Evolutionary conservation across 2,113 vertebrate species (phyloP), one percentile per base, ranked within the genome.

Genomic region (Limanda limanda): DNA sequence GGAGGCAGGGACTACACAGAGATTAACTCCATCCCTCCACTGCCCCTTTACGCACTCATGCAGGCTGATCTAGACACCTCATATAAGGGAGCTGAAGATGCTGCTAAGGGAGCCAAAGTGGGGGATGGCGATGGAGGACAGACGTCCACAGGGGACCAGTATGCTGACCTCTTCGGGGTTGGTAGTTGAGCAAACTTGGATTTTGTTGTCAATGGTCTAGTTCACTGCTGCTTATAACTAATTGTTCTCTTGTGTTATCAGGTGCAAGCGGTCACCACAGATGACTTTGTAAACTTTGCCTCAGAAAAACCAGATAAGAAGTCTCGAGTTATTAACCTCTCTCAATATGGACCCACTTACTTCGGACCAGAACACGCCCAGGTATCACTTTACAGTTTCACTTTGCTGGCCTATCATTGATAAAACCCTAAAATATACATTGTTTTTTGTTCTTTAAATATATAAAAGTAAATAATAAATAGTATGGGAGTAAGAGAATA

Each of bases 351-450:
- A 47, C 97, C 97, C 0, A 96, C 97, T 4, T 97, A 96, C 88
- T 99, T 99, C 88, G 98, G 98, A 71, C 96, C 95, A 51, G 98
- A 99, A 68, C 98, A 99, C 0, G 96, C 98, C 25, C 96, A 97
- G 86, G 92, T 93, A 54, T 42, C 12, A 11, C 40, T 42, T 42
- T 42, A 42, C 40, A 42, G 12, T 42, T 42, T 42, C 40, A 12
- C 3, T 42, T 13, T 56, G 4, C 40, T 51, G 24, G 35, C 20
- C 24, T 27, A 1, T 57, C 23, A 24, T 5, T 25, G 20, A 37
- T 4, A 48, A 3, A 15, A 7, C 5, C 13, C 12, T 12, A 42
- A 40, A 37, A 37, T 37, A 37, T 9, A 12, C 40, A 12, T 40
- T 3, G 25, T 0, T 3, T 12, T 40, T 3, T 3, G 10, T 11